Base-by-base conservation (phyloP, 2,888 invertebrate genomes). In the Agrotis segetum region DNA sequence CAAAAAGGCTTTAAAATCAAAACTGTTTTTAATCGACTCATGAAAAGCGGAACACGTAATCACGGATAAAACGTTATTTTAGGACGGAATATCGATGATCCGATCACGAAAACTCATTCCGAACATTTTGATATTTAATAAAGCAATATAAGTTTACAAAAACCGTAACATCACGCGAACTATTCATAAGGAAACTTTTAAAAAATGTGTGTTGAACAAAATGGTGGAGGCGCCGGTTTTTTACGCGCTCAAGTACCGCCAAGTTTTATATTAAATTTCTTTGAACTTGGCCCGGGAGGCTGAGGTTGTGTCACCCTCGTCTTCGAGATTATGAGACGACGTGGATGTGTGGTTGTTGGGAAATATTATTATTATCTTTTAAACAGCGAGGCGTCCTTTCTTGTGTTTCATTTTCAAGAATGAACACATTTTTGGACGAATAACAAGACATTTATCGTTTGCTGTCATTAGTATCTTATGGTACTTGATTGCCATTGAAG, bases 201-300 rank as follows among this genome's bases (percentile, higher is more conserved):
- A 67, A 67, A 80, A 75, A 64, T 68, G 58, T 69, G 49, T 50
- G 65, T 52, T 47, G 56, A 58, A 60, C 69, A 65, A 65, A 74
- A 75, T 74, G 81, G 67, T 6, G 11, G 47, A 40, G 60, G 63
- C 55, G 53, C 46, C 19, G 79, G 24, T 74, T 79, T 79, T 82
- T 80, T 80, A 59, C 46, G 47, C 59, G 21, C 53, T 21, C 59
- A 67, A 79, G 68, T 81, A 40, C 49, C 34, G 49, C 69, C 55
- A 86, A 84, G 82, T 84, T 82, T 85, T 79, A 84, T 86, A 84
- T 84, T 84, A 86, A 86, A 84, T 86, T 84, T 86, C 86, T 84
- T 83, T 82, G 68, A 67, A 83, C 72, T 82, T 78, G 79, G 80
- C 65, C 66, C 16, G 59, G 44, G 56, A n/a, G 34, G 58, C 13